A percentile compares a stretch with the other conserved stretches of the same genome.
Evolutionary conservation across 2,797 vertebrate species (phyloP).

Genomic region (Melanotaenia pygmaea): DNA sequence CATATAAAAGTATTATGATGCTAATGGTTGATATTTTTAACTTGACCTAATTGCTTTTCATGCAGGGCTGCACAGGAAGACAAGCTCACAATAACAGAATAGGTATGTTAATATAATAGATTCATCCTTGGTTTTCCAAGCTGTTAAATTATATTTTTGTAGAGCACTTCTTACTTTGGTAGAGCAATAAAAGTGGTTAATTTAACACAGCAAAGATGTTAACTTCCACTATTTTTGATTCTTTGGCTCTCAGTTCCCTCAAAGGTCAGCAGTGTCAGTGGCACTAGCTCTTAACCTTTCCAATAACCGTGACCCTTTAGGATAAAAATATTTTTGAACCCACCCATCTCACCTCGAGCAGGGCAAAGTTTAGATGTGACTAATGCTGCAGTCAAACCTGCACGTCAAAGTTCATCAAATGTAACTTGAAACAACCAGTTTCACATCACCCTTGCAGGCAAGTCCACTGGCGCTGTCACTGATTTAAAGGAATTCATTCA

Average conservation of each 20-base stretch:
- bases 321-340: constrained; percentile 25
- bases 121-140: not conserved
- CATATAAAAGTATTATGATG: constrained; percentile 4
- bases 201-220: constrained; percentile 5
- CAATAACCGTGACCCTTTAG: constrained; percentile 9
- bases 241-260: constrained; percentile 7
- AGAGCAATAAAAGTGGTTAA: not conserved
- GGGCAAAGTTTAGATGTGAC: constrained; percentile 11
- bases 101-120: not conserved
- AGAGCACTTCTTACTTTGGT: not conserved
- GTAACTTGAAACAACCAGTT: not conserved
- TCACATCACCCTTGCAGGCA: not conserved
- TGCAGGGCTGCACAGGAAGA: not conserved
- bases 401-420: not conserved
- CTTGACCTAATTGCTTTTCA: not conserved
- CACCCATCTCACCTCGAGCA: constrained; percentile 5
- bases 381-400: not conserved
- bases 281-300: constrained; percentile 13
- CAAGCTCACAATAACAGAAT: not conserved
- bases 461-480: not conserved
- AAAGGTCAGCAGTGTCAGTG: constrained; percentile 11
- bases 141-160: not conserved
- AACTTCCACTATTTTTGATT: constrained; percentile 21
- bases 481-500: not conserved
- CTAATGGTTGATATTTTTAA: constrained; percentile 18